These are phyloP conservation scores for Zoroaster sp. DNA, from an alignment of 53 echinoderm and acorn worm species.

Conservation along the genomic window DNA sequence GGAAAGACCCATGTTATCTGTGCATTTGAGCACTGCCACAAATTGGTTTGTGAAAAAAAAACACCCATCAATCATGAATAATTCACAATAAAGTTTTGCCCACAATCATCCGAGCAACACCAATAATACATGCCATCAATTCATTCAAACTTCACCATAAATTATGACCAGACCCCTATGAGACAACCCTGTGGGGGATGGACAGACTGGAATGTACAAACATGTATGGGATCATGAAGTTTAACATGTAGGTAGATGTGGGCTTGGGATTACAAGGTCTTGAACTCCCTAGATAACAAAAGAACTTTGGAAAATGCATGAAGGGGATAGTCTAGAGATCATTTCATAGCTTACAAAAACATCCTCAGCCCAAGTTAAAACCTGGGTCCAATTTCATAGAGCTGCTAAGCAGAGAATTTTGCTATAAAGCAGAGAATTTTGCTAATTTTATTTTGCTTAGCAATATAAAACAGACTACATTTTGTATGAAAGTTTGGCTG, in stretches of 20 bases:
- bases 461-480: too few species aligned
- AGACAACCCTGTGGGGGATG: neutral
- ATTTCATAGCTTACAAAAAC: neutral
- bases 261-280: neutral
- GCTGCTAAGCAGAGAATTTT: too few species aligned
- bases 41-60: neutral
- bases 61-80: neutral
- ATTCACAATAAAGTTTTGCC: neutral
- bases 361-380: too few species aligned
- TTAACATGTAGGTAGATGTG: neutral
- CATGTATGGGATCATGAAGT: neutral
- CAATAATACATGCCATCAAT: neutral
- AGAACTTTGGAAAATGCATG: neutral
- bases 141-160: neutral
- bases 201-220: neutral
- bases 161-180: neutral
- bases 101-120: neutral
- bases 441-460: too few species aligned
- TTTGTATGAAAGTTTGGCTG: too few species aligned
- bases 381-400: too few species aligned
- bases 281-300: neutral
- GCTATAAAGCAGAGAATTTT: too few species aligned
- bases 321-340: neutral
- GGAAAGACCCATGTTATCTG: too few species aligned
- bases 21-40: too few species aligned